Evolutionary conservation across 2,113 vertebrate genomes (phyloP).

Genomic region (Eurystomus gularis): DNA sequence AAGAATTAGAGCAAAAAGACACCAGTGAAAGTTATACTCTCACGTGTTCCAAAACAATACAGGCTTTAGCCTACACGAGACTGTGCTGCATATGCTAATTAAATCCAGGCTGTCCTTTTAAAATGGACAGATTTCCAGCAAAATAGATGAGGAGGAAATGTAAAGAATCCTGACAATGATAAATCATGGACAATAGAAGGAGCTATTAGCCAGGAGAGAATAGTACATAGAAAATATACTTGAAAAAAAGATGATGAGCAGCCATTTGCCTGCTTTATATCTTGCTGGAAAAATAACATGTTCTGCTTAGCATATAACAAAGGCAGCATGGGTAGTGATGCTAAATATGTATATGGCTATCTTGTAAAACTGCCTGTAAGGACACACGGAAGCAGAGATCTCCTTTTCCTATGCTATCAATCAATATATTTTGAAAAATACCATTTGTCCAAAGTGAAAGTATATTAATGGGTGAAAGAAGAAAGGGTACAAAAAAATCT

Average conservation of each 20-base stretch:
- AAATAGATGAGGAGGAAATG: constrained; percentile 69
- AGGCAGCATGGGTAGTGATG: neutral
- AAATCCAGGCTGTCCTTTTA: constrained; percentile 52
- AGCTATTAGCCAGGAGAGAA: constrained; percentile 78
- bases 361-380: neutral
- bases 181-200: constrained; percentile 79
- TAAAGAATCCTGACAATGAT: constrained; percentile 77
- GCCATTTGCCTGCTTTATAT: constrained; percentile 71
- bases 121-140: constrained; percentile 64
- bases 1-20: constrained; percentile 60
- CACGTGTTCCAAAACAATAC: constrained; percentile 30
- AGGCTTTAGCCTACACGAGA: neutral
- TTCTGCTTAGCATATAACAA: constrained; percentile 68
- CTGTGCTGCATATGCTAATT: constrained; percentile 44
- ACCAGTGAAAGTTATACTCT: constrained; percentile 36
- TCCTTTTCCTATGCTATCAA: constrained; percentile 39
- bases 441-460: constrained; percentile 64
- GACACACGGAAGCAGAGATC: constrained; percentile 29
- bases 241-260: constrained; percentile 64
- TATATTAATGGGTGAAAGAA: constrained; percentile 78
- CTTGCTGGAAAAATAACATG: constrained; percentile 31
- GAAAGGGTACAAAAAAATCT: constrained; percentile 87
- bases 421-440: constrained; percentile 69
- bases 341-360: neutral
- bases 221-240: constrained; percentile 61